Conservation (phyloP, 23 tunicate genomes). For the Trididemnum miniatum region DNA sequence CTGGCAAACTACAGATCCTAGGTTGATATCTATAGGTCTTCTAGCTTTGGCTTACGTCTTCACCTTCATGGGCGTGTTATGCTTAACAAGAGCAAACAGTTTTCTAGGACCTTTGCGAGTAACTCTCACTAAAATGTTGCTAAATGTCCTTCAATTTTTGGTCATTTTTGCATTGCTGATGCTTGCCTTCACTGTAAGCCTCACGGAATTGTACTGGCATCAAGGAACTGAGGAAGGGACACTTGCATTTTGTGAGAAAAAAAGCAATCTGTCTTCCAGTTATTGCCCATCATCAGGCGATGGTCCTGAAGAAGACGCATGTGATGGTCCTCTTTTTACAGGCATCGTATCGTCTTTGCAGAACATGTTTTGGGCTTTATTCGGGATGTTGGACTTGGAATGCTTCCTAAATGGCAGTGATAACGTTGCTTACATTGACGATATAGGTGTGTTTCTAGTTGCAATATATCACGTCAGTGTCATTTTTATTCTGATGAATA, state of each 20-base stretch:
- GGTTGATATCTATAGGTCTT: neutral
- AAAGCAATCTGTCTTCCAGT: neutral
- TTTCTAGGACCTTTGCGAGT: constrained; percentile 1
- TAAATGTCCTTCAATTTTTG: constrained; percentile 4
- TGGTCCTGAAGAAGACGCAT: neutral
- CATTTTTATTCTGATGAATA: constrained; percentile 8
- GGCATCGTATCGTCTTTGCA: neutral
- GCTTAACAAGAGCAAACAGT: neutral
- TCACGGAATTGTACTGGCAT: constrained; percentile 18
- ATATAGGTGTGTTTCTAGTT: neutral
- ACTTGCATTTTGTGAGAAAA: neutral
- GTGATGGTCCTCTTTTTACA: neutral
- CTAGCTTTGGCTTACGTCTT: constrained; percentile 10
- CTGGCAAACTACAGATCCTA: neutral
- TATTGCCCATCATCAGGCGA: neutral
- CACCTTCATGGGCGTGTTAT: neutral
- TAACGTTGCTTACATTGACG: neutral
- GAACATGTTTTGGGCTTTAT: constrained; percentile 20
- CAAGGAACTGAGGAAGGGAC: neutral
- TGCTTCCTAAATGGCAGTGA: neutral
- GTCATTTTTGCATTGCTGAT: neutral
- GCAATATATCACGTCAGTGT: neutral
- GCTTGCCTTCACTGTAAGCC: constrained; percentile 14
- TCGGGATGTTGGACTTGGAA: neutral
- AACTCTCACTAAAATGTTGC: constrained; percentile 1